Percentiles rank a stretch among this genome's conserved stretches.
These are phyloP conservation scores for Cacoxenus indagator DNA, from an alignment of 2,888 invertebrate genomes.

Conservation along the genomic window DNA sequence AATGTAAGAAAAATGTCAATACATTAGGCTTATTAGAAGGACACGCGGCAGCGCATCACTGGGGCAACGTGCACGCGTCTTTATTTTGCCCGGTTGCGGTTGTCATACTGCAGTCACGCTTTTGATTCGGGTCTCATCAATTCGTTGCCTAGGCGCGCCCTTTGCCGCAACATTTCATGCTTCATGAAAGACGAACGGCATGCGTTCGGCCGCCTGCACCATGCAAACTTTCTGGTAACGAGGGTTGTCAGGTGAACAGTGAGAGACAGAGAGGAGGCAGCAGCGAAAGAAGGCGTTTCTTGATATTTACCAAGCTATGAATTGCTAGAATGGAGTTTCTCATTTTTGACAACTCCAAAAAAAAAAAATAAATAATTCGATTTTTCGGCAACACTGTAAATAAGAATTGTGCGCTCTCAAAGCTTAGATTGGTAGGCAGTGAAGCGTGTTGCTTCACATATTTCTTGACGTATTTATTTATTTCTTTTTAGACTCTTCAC, in stretches of 20 bases:
- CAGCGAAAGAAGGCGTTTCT: neutral
- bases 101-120: conserved; percentile 1
- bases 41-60: conserved; percentile 43
- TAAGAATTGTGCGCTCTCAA: neutral
- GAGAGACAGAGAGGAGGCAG: too few species aligned
- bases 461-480: too few species aligned
- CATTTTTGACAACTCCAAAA: neutral
- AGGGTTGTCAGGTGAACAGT: conserved; percentile 12
- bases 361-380: too few species aligned
- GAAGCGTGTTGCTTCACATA: conserved; percentile 25
- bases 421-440: conserved; percentile 47
- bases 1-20: conserved; percentile 32
- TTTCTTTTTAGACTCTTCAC: too few species aligned
- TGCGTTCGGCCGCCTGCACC: conserved; percentile 26
- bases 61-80: conserved; percentile 21
- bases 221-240: neutral
- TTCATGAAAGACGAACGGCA: conserved; percentile 45
- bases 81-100: neutral
- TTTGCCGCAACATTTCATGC: conserved; percentile 56
- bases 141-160: too few species aligned
- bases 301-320: neutral
- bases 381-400: neutral
- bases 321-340: neutral
- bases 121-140: conserved; percentile 1
- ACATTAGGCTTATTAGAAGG: conserved; percentile 61